Conservation (phyloP, 92 coral and sea anemone species). For the Epizoanthus illoricatus region DNA sequence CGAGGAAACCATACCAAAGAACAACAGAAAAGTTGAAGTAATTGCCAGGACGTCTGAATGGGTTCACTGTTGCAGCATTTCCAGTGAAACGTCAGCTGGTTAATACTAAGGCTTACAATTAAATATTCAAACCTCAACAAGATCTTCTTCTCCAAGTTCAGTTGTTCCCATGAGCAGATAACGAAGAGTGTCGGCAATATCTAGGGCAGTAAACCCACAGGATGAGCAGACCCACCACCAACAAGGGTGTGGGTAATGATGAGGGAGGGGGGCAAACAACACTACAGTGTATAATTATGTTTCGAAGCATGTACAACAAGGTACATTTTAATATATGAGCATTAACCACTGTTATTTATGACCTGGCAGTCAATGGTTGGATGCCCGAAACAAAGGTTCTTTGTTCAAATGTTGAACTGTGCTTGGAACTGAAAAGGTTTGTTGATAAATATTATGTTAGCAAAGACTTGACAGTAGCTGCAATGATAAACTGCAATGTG, state of each 20-base stretch:
- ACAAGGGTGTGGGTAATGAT: not conserved
- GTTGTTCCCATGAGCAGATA: constrained; percentile 90
- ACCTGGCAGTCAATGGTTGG: too few relatives aligned
- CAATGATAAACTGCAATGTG: too few relatives aligned
- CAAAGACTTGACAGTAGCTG: too few relatives aligned
- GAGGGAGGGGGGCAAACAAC: not conserved
- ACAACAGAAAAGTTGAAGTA: too few relatives aligned
- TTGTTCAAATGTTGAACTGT: too few relatives aligned
- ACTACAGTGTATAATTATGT: not conserved
- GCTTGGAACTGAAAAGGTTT: too few relatives aligned
- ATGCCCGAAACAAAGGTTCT: too few relatives aligned
- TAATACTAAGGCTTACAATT: not conserved
- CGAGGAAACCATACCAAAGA: too few relatives aligned
- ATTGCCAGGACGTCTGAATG: too few relatives aligned
- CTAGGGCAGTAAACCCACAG: constrained; percentile 38
- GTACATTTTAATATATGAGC: too few relatives aligned
- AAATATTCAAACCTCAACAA: constrained; percentile 70
- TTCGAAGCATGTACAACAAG: not conserved
- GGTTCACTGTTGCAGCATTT: not conserved
- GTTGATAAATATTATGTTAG: too few relatives aligned
- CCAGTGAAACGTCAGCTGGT: not conserved
- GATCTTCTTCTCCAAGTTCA: constrained; percentile 72
- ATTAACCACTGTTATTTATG: too few relatives aligned
- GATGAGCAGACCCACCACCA: not conserved
- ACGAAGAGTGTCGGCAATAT: constrained; percentile 87